A percentile compares a stretch with the other conserved stretches of the same genome.
These are phyloP conservation scores for Magallana angulata DNA, from an alignment of 1,140 invertebrate species.

Conservation along the genomic window DNA sequence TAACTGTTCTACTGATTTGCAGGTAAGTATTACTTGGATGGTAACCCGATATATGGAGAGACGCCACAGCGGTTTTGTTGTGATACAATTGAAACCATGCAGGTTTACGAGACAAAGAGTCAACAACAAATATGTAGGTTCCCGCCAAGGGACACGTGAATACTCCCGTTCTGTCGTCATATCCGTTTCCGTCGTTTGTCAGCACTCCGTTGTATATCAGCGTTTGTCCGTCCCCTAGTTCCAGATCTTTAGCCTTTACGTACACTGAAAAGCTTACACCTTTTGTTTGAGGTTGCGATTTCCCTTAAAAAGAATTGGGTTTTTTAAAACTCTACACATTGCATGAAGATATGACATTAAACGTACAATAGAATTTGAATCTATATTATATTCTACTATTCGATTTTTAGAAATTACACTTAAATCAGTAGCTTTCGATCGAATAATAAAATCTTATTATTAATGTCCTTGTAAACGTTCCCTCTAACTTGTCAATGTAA, in stretches of 20 bases:
- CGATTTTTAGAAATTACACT: no score
- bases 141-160: not conserved
- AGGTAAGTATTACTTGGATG: not conserved
- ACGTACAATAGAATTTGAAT: no score
- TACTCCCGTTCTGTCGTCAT: no score
- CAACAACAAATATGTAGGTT: constrained; percentile 7
- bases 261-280: not conserved
- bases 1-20: not conserved
- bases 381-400: no score
- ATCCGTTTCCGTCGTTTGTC: not conserved
- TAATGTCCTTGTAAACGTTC: no score
- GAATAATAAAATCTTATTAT: no score
- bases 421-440: no score
- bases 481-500: no score
- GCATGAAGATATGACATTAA: no score
- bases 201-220: not conserved
- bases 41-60: not conserved
- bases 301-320: no score
- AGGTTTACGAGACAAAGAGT: not conserved
- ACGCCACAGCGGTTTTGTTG: not conserved
- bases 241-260: not conserved
- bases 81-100: not conserved
- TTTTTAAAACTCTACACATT: no score
- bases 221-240: not conserved
- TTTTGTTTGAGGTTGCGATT: not conserved